A percentile compares a stretch with the other conserved stretches of the same genome.
phyloP scores from a whole-genome alignment of 1,140 invertebrate genomes.

The Lepidurus packardi region DNA sequence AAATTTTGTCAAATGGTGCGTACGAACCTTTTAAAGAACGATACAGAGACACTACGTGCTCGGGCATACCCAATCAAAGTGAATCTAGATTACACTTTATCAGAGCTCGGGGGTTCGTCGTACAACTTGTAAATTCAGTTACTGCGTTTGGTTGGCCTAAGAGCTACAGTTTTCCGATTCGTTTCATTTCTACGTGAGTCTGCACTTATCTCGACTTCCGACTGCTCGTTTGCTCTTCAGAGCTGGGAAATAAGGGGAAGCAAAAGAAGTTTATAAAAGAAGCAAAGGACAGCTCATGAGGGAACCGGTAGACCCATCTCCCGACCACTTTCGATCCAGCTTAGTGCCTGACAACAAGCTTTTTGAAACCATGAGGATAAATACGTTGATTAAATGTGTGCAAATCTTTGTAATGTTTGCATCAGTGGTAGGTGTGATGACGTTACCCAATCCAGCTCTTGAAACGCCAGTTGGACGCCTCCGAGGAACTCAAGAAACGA shows the following conservation, averaged over 20 bases:
- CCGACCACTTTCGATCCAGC: neutral
- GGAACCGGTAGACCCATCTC: neutral
- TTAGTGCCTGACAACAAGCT: neutral
- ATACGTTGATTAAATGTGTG: neutral
- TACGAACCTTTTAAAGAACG: too few relatives aligned
- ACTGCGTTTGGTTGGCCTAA: neutral
- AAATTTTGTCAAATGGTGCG: too few relatives aligned
- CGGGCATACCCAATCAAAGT: too few relatives aligned
- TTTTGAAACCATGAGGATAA: neutral
- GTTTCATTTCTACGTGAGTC: neutral
- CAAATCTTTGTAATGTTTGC: neutral
- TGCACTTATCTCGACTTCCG: neutral
- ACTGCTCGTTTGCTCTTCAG: neutral
- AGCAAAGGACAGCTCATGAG: neutral
- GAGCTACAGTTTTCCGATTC: neutral
- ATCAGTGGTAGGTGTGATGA: neutral
- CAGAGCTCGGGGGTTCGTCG: too few relatives aligned
- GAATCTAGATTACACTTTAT: too few relatives aligned
- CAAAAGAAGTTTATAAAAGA: neutral
- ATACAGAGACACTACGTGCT: too few relatives aligned
- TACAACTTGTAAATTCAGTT: too few relatives aligned
- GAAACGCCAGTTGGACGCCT: constrained; percentile 25
- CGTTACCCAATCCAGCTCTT: neutral
- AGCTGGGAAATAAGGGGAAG: neutral
- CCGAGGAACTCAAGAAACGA: constrained; percentile 25